A percentile compares a stretch with the other conserved stretches of the same genome.
Conservation (phyloP, 2,888 invertebrate genomes). For the Drosophila cognata region DNA sequence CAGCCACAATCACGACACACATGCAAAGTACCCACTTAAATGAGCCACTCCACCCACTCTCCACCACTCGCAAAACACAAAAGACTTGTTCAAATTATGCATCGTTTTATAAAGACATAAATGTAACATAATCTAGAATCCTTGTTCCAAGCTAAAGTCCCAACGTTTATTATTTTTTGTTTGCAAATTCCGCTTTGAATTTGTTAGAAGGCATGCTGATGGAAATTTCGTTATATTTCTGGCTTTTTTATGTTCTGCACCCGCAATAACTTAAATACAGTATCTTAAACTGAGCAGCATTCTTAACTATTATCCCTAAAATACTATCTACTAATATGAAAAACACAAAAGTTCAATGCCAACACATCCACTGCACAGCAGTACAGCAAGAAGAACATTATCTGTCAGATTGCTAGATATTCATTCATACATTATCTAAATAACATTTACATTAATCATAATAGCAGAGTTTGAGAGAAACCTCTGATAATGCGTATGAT, state of each 20-base stretch:
- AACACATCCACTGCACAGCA: slow-evolving; percentile 35
- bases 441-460: slow-evolving; percentile 31
- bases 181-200: slow-evolving; percentile 35
- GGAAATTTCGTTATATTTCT: slow-evolving; percentile 54
- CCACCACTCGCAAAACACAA: slow-evolving; percentile 19
- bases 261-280: slow-evolving; percentile 18
- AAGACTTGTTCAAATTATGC: slow-evolving; percentile 30
- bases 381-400: slow-evolving; percentile 28
- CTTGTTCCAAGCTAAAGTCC: slow-evolving; percentile 9
- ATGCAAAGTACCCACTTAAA: slow-evolving; percentile 57
- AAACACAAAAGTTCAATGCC: slow-evolving; percentile 30
- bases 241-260: slow-evolving; percentile 72
- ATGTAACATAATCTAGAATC: not conserved
- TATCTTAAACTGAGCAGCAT: slow-evolving; percentile 51
- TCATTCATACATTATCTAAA: slow-evolving; percentile 32
- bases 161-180: slow-evolving; percentile 4
- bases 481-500: slow-evolving; percentile 26
- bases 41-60: slow-evolving; percentile 22
- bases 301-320: slow-evolving; percentile 25
- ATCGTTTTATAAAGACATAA: slow-evolving; percentile 20
- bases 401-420: slow-evolving; percentile 28
- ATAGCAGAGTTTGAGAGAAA: slow-evolving; percentile 22
- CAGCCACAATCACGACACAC: slow-evolving; percentile 68
- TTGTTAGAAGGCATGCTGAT: slow-evolving; percentile 37
- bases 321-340: slow-evolving; percentile 31